Conservation (phyloP, 2,888 invertebrate species). For the Petrophora chlorosata region DNA sequence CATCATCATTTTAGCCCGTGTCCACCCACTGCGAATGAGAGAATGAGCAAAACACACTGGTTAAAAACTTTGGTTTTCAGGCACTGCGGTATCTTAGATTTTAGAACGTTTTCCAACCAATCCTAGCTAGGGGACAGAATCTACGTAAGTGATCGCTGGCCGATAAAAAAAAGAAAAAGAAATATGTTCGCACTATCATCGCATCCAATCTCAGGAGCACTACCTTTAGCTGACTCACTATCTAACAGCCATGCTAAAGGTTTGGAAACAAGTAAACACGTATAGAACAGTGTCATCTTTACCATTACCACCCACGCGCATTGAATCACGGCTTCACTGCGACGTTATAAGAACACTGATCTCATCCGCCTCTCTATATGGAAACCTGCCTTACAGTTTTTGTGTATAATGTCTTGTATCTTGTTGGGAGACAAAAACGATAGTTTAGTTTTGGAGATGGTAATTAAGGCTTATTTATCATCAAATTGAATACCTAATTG, state of each 20-base stretch:
- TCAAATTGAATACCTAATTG: too few relatives aligned
- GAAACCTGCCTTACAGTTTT: slow-evolving; percentile 34
- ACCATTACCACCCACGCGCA: slow-evolving; percentile 36
- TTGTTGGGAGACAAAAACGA: slow-evolving; percentile 8
- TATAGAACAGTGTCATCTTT: slow-evolving; percentile 36
- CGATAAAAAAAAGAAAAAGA: too few relatives aligned
- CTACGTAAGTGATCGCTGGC: too few relatives aligned
- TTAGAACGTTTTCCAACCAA: too few relatives aligned
- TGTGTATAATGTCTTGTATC: slow-evolving; percentile 22
- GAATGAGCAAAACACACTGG: too few relatives aligned
- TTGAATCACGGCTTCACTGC: slow-evolving; percentile 40
- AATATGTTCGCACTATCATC: not conserved
- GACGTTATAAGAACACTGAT: slow-evolving; percentile 36
- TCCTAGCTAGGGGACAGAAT: too few relatives aligned
- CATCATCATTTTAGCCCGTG: too few relatives aligned
- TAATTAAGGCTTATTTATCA: slow-evolving; percentile 2
- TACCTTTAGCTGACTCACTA: slow-evolving; percentile 7
- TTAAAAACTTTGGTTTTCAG: too few relatives aligned
- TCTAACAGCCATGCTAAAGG: too few relatives aligned
- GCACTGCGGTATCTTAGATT: too few relatives aligned
- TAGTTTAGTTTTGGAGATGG: slow-evolving; percentile 4
- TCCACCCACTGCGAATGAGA: too few relatives aligned
- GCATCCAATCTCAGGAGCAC: not conserved
- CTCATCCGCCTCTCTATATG: slow-evolving; percentile 41
- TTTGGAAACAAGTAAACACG: slow-evolving; percentile 8